A percentile compares a stretch with the other conserved stretches of the same genome.
phyloP scores from a whole-genome alignment of 2,888 invertebrate species.

The Exocentrus adspersus region DNA sequence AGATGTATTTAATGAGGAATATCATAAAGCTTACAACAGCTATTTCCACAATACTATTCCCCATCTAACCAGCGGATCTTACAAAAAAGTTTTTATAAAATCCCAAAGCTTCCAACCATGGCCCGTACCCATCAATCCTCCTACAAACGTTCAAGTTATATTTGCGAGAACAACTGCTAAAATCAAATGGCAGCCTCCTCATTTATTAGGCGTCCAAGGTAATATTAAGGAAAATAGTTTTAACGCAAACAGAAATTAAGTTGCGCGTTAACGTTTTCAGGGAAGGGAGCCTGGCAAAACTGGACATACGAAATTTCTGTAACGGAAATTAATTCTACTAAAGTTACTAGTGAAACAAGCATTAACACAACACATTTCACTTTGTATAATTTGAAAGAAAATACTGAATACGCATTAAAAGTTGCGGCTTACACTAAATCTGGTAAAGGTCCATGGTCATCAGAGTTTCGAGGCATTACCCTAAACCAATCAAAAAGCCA shows the following conservation, averaged over 20 bases:
- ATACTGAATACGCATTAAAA: constrained; percentile 80
- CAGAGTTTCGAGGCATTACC: constrained; percentile 68
- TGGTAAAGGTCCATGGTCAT: constrained; percentile 84
- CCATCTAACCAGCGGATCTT: constrained; percentile 60
- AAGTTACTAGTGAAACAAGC: constrained; percentile 61
- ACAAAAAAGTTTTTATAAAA: constrained; percentile 65
- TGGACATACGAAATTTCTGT: constrained; percentile 83
- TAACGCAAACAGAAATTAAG: neutral
- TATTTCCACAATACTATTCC: constrained; percentile 84
- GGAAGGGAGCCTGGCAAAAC: constrained; percentile 73
- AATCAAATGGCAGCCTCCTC: constrained; percentile 85
- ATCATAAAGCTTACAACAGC: constrained; percentile 69
- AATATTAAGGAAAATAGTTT: constrained; percentile 39
- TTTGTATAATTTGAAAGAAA: constrained; percentile 76
- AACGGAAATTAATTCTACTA: constrained; percentile 66
- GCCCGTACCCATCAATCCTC: constrained; percentile 82
- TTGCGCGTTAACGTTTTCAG: constrained; percentile 53
- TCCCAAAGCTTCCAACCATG: constrained; percentile 80
- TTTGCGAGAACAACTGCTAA: constrained; percentile 80
- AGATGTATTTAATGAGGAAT: constrained; percentile 82
- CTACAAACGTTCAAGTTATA: constrained; percentile 82
- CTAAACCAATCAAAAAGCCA: constrained; percentile 71
- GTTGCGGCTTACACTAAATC: constrained; percentile 81
- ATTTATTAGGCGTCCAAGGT: constrained; percentile 78
- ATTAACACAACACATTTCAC: constrained; percentile 72